Evolutionary conservation across 2,888 invertebrate species (phyloP), one percentile per base, ranked within the genome.

Genomic region (Spilarctia lutea): DNA sequence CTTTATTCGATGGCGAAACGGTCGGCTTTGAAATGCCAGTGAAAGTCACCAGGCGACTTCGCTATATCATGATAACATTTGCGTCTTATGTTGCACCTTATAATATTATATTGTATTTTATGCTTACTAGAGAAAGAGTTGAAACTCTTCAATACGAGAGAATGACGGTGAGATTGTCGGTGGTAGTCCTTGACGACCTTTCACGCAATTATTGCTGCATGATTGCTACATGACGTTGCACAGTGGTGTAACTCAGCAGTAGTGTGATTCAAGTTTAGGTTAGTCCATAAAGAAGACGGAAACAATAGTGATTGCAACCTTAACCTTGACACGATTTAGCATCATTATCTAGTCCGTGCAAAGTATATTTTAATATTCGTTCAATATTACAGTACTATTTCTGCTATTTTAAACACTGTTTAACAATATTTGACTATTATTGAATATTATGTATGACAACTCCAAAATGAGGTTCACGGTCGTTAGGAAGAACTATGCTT

Each of bases 1-100:
- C 92, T 92, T 92, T 91, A 94, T 93, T 92, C 91, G 94, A 94
- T 93, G 95, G 93, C 93, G 95, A 95, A 95, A 95, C 94, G 91
- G 90, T 89, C 91, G 84, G 92, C 91, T 91, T 91, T 91, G 91
- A 92, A 93, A 94, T 93, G 94, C 90, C 93, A 93, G 95, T 94
- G 95, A 96, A 96, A 96, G 95, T 94, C 91, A 91, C 90, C 91
- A 88, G 91, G 91, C 93, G 92, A 94, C 94, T 95, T 93, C 92
- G 93, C 93, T 93, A 93, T 90, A 92, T 89, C 83, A 81, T 86
- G 87, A 87, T 88, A 89, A 86, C 80, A 83, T 81, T 77, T 73
- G 81, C 76, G 83, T 78, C 81, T 81, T 84, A 82, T 73, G 77
- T 74, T 81, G 75, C 66, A 75, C 72, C 72, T 75, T 72, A 75